Evolutionary conservation across 2,113 vertebrate species (phyloP).

Genomic region (Parus major): DNA sequence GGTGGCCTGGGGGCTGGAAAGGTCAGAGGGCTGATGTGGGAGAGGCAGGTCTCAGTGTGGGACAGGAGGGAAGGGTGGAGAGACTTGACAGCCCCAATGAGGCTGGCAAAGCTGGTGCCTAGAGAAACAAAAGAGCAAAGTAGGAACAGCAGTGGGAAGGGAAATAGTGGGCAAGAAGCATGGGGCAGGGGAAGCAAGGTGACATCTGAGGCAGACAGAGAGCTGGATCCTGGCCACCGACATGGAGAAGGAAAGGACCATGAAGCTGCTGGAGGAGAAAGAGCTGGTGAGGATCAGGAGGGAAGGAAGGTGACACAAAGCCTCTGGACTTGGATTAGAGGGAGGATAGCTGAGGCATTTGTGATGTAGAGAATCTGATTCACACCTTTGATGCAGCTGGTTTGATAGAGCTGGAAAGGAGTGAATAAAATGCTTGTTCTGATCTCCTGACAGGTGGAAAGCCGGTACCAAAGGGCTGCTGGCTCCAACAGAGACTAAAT

Average conservation of each 20-base stretch:
- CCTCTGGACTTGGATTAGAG: background rate
- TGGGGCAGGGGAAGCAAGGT: background rate
- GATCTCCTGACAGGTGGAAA: slow-evolving; percentile 8
- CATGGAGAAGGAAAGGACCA: background rate
- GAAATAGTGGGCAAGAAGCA: background rate
- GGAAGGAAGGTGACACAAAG: background rate
- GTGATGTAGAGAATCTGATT: background rate
- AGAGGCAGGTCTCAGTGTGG: background rate
- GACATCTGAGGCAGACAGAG: background rate
- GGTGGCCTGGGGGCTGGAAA: background rate
- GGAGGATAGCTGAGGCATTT: background rate
- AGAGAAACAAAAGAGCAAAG: background rate
- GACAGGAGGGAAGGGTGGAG: background rate
- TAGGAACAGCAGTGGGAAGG: background rate
- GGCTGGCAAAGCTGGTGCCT: background rate
- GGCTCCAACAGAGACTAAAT: slow-evolving; percentile 57
- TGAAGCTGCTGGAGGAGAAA: background rate
- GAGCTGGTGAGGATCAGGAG: background rate
- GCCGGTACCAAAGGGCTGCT: slow-evolving; percentile 2
- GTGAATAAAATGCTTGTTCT: background rate
- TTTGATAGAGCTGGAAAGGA: slow-evolving; percentile 15
- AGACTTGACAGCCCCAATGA: background rate
- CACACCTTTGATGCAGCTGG: background rate
- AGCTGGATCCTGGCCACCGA: background rate
- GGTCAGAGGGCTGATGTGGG: background rate